Conservation (phyloP, 2,797 vertebrate species). For the Xiphophorus birchmanni region DNA sequence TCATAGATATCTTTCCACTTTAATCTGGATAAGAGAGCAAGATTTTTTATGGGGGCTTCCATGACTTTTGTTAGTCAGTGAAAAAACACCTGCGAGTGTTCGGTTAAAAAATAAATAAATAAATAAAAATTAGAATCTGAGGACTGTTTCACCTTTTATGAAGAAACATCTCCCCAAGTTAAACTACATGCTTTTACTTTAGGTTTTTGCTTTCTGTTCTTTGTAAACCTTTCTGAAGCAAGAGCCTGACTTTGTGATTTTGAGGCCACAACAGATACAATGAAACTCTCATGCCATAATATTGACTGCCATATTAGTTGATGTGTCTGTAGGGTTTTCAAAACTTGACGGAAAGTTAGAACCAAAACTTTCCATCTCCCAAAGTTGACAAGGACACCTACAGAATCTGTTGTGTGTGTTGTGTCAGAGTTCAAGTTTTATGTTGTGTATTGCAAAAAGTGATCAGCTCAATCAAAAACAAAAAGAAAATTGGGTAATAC, state of each 20-base stretch:
- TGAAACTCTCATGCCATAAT: neutral
- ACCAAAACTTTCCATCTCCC: neutral
- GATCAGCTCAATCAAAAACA: too few species aligned
- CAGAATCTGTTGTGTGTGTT: neutral
- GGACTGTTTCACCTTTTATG: neutral
- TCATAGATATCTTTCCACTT: neutral
- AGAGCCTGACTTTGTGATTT: neutral
- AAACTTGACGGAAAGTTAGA: neutral
- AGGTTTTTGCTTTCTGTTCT: neutral
- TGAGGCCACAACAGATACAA: neutral
- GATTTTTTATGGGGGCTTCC: neutral
- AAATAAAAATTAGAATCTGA: neutral
- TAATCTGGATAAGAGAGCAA: neutral
- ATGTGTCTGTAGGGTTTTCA: neutral
- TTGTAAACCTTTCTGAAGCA: neutral
- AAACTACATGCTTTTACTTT: neutral
- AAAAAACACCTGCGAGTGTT: neutral
- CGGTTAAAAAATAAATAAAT: neutral
- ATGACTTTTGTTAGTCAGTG: neutral
- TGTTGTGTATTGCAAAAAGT: too few species aligned
- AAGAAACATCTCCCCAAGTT: neutral
- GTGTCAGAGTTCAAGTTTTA: too few species aligned
- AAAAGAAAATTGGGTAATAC: too few species aligned
- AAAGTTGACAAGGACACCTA: neutral
- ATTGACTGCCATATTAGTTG: neutral